Percentiles rank a stretch among this genome's conserved stretches.
These are phyloP conservation scores for Heliconius melpomene DNA, from an alignment of 1,140 invertebrate species.

Conservation along the genomic window DNA sequence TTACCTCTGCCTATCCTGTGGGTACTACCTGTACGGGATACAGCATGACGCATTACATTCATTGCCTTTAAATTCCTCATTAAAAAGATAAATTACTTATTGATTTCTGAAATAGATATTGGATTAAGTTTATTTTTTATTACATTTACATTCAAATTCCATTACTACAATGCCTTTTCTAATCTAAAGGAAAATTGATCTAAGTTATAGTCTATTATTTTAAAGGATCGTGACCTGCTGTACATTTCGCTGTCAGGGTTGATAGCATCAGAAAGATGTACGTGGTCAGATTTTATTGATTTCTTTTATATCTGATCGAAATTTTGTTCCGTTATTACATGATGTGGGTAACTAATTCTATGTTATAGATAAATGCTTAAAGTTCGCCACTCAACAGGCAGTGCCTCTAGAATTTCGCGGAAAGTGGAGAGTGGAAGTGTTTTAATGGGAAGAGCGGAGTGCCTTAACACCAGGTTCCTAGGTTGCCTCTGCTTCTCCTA, in stretches of 20 bases:
- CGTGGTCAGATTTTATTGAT: conserved; percentile 35
- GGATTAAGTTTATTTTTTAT: neutral
- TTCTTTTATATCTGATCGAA: conserved; percentile 28
- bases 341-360: conserved; percentile 1
- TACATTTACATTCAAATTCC: conserved; percentile 1
- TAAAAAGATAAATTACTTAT: neutral
- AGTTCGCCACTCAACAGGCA: no score
- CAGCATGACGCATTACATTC: neutral
- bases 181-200: conserved; percentile 21
- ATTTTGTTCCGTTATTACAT: conserved; percentile 32
- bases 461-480: no score
- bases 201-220: conserved; percentile 26
- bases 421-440: no score
- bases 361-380: neutral
- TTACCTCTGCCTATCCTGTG: no score
- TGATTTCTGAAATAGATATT: neutral
- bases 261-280: conserved; percentile 35
- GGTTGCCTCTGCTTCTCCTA: no score
- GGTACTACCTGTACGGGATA: neutral
- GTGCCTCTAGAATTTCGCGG: no score
- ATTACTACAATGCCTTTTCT: conserved; percentile 1
- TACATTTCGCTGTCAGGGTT: conserved; percentile 30
- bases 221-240: conserved; percentile 38
- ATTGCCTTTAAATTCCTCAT: neutral
- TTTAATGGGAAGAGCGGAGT: no score